Conservation (phyloP, 2,113 vertebrate species). For the Colistium nudipinnis region DNA sequence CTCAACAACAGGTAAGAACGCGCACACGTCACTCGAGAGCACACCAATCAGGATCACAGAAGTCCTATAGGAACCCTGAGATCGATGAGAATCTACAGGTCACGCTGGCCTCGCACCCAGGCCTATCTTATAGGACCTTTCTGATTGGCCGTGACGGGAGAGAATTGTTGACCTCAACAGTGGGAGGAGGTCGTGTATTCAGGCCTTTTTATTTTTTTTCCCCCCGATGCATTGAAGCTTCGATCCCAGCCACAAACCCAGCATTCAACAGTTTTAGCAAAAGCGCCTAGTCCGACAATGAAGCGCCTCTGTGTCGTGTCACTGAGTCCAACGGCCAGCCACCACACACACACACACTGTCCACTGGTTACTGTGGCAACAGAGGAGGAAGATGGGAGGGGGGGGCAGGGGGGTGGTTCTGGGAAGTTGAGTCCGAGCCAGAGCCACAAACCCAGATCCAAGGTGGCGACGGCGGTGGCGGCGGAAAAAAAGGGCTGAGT, state of each 20-base stretch:
- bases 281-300: slow-evolving; percentile 49
- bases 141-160: slow-evolving; percentile 55
- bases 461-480: slow-evolving; percentile 74
- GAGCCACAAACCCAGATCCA: slow-evolving; percentile 69
- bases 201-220: background rate
- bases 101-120: slow-evolving; percentile 37
- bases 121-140: slow-evolving; percentile 71
- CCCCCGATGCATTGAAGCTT: background rate
- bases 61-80: slow-evolving; percentile 71
- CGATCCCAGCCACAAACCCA: slow-evolving; percentile 49
- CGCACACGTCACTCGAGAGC: slow-evolving; percentile 47
- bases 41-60: slow-evolving; percentile 63
- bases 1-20: slow-evolving; percentile 46
- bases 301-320: slow-evolving; percentile 47
- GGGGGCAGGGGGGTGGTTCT: slow-evolving; percentile 68
- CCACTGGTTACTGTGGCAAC: slow-evolving; percentile 51
- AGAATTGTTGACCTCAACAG: slow-evolving; percentile 4
- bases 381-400: slow-evolving; percentile 41
- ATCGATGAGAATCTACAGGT: slow-evolving; percentile 65
- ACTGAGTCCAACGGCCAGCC: slow-evolving; percentile 35
- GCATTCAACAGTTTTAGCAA: slow-evolving; percentile 56
- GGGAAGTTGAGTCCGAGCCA: slow-evolving; percentile 70
- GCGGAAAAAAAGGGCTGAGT: slow-evolving; percentile 66
- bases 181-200: slow-evolving; percentile 3
- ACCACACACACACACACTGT: slow-evolving; percentile 59